Evolutionary conservation across 2,888 invertebrate genomes (phyloP), one percentile per base, ranked within the genome.

Genomic region (Heteropelma amictum): DNA sequence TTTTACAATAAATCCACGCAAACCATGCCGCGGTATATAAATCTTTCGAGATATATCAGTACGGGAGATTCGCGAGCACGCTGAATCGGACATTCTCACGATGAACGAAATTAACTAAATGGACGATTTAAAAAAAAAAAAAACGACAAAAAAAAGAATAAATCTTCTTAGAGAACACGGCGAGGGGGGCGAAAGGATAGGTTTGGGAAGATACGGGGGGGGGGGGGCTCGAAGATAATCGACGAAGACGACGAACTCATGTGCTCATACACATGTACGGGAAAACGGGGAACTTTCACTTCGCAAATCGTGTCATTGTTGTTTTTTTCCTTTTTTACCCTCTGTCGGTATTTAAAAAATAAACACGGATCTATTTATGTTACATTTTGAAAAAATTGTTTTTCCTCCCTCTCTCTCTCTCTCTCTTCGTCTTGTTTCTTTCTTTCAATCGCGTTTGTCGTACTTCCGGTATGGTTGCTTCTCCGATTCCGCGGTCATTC

Each of bases 361-460:
- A 86, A 87, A 86, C 85, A 87, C 84, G 80, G 79, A 84, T 87
- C 84, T 86, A 86, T 83, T 61, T 85, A 84, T 85, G 79, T 84
- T 84, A 86, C 85, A 85, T 76, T 79, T 80, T 79, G 80, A 82
- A 82, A 86, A 84, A 67, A 58, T 49, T 19, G 7, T 28, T 65
- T 35, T 23, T 30, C 23, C 4, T 63, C 14, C 12, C 12, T 14
- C 19, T 45, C 28, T 12, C 14, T 47, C n/a, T 63, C 30, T 70
- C 61, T 69, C 63, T 58, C 19, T 47, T 42, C 21, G 12, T 28
- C 51, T 38, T 30, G 14, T 68, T 88, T n/a, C n/a, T n/a, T n/a
- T n/a, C n/a, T n/a, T n/a, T n/a, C n/a, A n/a, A n/a, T n/a, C n/a
- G n/a, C n/a, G n/a, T n/a, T n/a, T n/a, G n/a, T n/a, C n/a, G n/a